These are phyloP conservation scores for Mactromeris polynyma DNA, from an alignment of 2,888 invertebrate genomes.

Conservation along the genomic window DNA sequence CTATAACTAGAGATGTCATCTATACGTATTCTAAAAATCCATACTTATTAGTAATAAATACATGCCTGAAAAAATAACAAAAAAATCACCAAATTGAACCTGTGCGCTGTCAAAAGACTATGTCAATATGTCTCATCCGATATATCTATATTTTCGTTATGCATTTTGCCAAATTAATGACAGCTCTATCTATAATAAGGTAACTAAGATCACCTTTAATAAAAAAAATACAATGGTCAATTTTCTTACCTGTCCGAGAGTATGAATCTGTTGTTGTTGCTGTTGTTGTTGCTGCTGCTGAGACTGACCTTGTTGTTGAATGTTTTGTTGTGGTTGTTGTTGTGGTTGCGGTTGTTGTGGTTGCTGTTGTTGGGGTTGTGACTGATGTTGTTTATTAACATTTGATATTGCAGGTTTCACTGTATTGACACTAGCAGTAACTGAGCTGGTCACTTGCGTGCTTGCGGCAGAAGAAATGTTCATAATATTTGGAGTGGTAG, in stretches of 20 bases:
- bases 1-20: no score
- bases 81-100: no score
- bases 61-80: no score
- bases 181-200: background rate
- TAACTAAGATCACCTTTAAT: background rate
- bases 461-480: conserved; percentile 55
- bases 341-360: conserved; percentile 48
- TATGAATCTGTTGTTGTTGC: conserved; percentile 60
- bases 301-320: conserved; percentile 44
- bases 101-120: no score
- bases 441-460: conserved; percentile 61
- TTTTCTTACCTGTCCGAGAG: conserved; percentile 55
- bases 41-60: no score
- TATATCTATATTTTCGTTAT: no score
- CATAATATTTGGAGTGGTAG: conserved; percentile 63
- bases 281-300: conserved; percentile 52
- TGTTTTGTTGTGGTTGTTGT: conserved; percentile 12
- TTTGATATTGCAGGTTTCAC: conserved; percentile 57
- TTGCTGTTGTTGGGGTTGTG: conserved; percentile 46
- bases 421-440: conserved; percentile 60
- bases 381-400: conserved; percentile 51
- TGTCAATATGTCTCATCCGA: no score
- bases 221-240: background rate
- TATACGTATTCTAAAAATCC: no score
- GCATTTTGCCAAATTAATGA: no score